Base-by-base conservation (phyloP, 2,888 invertebrate genomes). In the Acanthosoma haemorrhoidale region DNA sequence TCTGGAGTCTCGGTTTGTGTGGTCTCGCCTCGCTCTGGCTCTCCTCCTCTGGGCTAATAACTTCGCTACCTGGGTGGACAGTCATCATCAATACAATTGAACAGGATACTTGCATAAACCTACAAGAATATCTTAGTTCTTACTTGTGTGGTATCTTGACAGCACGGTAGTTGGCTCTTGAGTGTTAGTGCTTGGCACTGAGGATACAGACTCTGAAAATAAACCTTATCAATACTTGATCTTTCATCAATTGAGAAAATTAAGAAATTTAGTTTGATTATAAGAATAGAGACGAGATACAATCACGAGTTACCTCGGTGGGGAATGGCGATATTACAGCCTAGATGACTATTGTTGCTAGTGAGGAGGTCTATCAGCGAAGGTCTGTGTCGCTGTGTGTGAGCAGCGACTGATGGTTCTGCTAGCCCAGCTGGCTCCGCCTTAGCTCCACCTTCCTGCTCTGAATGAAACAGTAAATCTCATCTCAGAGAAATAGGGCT, bases 1-100 rank as follows among this genome's bases (percentile, higher is more conserved):
- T 85, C 78, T 96, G 96, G 70, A 96, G 84, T 4, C 94, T 84
- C 34, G 89, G 88, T 78, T 85, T 82, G 80, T 83, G 79, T 76
- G 84, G 80, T 78, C 82, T 79, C 39, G 78, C 84, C 78, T 86
- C 86, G 18, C 87, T 87, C n/a, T 87, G 87, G 76, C 87, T 87
- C 75, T 87, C 88, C 77, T 87, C 88, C 39, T 82, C 85, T 31
- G 87, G 88, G 51, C 91, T 91, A 71, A 90, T 80, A 0, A 91
- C 89, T 80, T 91, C 92, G 59, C 72, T 73, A 51, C 91, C 92
- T 89, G 76, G 51, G 2, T 6, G n/a, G n/a, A 1, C 21, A 32
- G 32, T 32, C 13, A 16, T 59, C 16, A 58, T 51, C 1, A 51
- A n/a, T 15, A 34, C 6, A n/a, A 4, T 43, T 16, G 18, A 38